phyloP scores from a whole-genome alignment of 2,113 vertebrate species.

The Ornithorhynchus anatinus region DNA sequence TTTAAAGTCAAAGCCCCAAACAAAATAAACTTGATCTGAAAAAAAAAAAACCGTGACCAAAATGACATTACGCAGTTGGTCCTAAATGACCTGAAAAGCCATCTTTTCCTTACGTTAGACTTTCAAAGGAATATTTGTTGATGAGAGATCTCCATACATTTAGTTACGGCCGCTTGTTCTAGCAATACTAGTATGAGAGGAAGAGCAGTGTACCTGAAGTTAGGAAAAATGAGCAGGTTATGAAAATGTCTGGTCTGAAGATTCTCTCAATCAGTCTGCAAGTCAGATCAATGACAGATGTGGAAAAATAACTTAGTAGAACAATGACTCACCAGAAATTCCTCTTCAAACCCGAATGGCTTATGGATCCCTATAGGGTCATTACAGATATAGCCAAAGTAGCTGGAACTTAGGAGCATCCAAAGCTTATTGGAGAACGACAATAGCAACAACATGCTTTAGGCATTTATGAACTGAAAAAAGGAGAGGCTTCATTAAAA shows the following conservation, averaged over 20 bases:
- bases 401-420: background rate
- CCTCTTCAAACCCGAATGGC: background rate
- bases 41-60: background rate
- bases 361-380: background rate
- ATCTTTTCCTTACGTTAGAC: background rate
- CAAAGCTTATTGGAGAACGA: no score
- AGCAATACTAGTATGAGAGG: background rate
- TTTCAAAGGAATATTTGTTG: background rate
- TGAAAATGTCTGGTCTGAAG: no score
- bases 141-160: constrained; percentile 12
- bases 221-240: background rate
- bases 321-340: background rate
- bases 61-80: constrained; percentile 7
- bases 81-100: background rate
- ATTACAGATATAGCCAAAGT: background rate
- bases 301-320: constrained; percentile 13
- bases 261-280: constrained; percentile 10
- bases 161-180: background rate
- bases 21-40: background rate
- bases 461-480: constrained; percentile 2
- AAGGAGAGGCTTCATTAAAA: constrained; percentile 53
- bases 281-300: constrained; percentile 10
- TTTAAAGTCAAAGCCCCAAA: background rate
- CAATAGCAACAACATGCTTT: no score
- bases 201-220: constrained; percentile 15